A percentile compares a stretch with the other conserved stretches of the same genome.
These are phyloP conservation scores for Ammodytes marinus DNA, from an alignment of 2,113 vertebrate genomes.

Conservation along the genomic window DNA sequence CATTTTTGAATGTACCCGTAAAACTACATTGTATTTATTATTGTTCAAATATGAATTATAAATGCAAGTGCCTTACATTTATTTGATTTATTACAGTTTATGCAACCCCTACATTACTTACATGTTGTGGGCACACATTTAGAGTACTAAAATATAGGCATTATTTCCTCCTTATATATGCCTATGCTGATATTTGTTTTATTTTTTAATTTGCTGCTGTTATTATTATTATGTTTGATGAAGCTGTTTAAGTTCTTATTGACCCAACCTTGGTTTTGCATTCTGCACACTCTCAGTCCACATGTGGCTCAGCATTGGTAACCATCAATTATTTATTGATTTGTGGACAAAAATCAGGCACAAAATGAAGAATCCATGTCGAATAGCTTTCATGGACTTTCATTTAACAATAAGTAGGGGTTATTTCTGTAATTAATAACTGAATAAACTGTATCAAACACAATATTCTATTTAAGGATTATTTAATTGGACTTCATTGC, in stretches of 20 bases:
- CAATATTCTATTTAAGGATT: background rate
- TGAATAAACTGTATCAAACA: background rate
- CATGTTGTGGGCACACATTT: background rate
- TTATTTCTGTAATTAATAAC: background rate
- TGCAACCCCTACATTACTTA: background rate
- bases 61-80: background rate
- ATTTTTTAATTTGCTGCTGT: no score
- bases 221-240: background rate
- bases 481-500: background rate
- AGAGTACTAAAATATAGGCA: background rate
- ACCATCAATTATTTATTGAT: background rate
- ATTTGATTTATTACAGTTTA: background rate
- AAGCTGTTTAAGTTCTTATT: background rate
- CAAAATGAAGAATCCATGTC: background rate
- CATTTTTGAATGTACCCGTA: slow-evolving; percentile 7
- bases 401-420: background rate
- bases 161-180: background rate
- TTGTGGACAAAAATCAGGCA: background rate
- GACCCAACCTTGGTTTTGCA: background rate
- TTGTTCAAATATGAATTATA: background rate
- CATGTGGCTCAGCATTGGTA: background rate
- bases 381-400: background rate
- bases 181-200: background rate
- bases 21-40: background rate
- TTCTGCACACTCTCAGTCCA: background rate